Base-by-base conservation (phyloP, 2,888 invertebrate species). In the Scaptomyza parva region DNA sequence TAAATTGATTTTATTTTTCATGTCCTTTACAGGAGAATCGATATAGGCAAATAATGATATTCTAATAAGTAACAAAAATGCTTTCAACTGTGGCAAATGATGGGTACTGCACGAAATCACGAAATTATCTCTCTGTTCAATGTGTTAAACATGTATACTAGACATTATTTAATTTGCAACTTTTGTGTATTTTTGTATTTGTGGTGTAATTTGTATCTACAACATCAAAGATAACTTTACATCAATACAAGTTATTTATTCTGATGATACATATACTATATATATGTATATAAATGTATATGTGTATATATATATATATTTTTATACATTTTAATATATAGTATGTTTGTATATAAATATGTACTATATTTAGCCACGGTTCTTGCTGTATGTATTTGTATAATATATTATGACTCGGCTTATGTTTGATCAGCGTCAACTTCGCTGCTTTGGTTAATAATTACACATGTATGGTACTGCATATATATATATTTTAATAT, bases 201-300 rank as follows among this genome's bases (percentile, higher is more conserved):
- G n/a, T n/a, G n/a, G 39, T 35, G n/a, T 70, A 51, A 57, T 65
- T 67, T 57, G 71, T 89, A 86, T 89, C 89, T 88, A 90, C 89
- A 90, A 91, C 90, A 91, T 87, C 86, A 86, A 90, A 81, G 82
- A 78, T 87, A 86, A 81, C 78, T 69, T 69, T 67, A 76, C 75
- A 78, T 72, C 63, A 74, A 72, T 72, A 78, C 69, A 68, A 57
- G 70, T 68, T 69, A 58, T 65, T 64, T 66, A 57, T 72, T 71
- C 53, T 54, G 61, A 67, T 81, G 62, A 44, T 55, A n/a, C n/a
- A 55, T 37, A 37, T 9, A 54, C 28, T 60, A 52, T 52, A 48
- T 59, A 35, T 63, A 37, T 57, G 37, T 55, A 22, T 53, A 30
- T 47, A 39, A 58, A 45, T 33, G 24, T 43, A 33, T 52, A 37